Conservation (phyloP, 2,113 vertebrate genomes). For the Sebastes fasciatus region DNA sequence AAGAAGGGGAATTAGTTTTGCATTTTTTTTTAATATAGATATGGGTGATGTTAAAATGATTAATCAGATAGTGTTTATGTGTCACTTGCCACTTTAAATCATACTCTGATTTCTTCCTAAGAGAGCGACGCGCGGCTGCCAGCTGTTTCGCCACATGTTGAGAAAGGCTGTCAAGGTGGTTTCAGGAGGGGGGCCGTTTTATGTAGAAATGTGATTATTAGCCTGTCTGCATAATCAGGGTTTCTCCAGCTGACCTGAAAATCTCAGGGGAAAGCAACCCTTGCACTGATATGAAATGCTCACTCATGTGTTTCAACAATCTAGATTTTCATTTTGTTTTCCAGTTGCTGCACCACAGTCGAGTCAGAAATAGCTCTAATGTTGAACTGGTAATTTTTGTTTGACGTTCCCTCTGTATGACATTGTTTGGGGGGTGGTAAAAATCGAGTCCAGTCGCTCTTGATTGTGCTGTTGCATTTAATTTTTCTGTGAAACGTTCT, state of each 20-base stretch:
- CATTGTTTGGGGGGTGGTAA: background rate
- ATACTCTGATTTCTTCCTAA: constrained; percentile 24
- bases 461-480: constrained; percentile 1
- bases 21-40: background rate
- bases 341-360: background rate
- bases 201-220: constrained; percentile 58
- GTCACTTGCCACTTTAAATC: constrained; percentile 46
- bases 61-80: constrained; percentile 36
- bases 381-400: constrained; percentile 7
- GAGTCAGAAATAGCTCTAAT: constrained; percentile 25
- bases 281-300: constrained; percentile 64
- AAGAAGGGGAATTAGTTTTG: background rate
- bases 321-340: constrained; percentile 43
- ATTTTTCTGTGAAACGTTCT: constrained; percentile 12
- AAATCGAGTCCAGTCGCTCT: constrained; percentile 1
- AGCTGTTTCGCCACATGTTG: constrained; percentile 68
- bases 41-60: constrained; percentile 23
- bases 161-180: constrained; percentile 47
- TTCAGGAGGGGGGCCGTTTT: constrained; percentile 44
- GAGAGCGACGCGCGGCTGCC: constrained; percentile 42
- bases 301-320: constrained; percentile 60
- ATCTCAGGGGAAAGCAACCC: constrained; percentile 58
- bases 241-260: constrained; percentile 41
- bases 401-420: background rate
- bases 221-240: constrained; percentile 38